These are phyloP conservation scores for Eolophus roseicapilla DNA, from an alignment of 2,113 vertebrate species.

Conservation along the genomic window DNA sequence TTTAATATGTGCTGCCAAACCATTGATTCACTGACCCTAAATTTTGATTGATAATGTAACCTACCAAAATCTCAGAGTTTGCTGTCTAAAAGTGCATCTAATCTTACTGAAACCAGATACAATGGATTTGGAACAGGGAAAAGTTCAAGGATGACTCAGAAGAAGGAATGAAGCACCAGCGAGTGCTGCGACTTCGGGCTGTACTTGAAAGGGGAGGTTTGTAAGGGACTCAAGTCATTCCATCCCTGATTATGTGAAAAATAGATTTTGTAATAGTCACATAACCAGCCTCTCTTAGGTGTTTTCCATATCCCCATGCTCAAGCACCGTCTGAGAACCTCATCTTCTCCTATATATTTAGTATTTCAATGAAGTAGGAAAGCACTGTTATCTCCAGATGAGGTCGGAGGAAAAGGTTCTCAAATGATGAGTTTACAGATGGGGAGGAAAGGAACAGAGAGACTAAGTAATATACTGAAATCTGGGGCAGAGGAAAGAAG, in stretches of 20 bases:
- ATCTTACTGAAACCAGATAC: background rate
- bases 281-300: background rate
- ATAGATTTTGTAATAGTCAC: background rate
- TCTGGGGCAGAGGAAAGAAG: background rate
- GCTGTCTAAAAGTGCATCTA: background rate
- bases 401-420: background rate
- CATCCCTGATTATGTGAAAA: background rate
- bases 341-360: background rate
- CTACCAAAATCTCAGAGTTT: background rate
- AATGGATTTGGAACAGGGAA: background rate
- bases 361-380: slow-evolving; percentile 24
- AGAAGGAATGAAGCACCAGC: background rate
- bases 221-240: background rate
- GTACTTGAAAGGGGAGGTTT: background rate
- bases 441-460: background rate
- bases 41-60: background rate
- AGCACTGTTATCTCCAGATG: background rate
- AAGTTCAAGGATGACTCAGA: background rate
- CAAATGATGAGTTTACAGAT: background rate
- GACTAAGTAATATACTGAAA: background rate
- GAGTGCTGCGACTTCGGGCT: background rate
- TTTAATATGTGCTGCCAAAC: fast-evolving
- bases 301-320: background rate
- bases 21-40: background rate
- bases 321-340: background rate